A percentile compares a stretch with the other conserved stretches of the same genome.
Conservation (phyloP, 2,113 vertebrate genomes). For the Amblyornis subalaris region DNA sequence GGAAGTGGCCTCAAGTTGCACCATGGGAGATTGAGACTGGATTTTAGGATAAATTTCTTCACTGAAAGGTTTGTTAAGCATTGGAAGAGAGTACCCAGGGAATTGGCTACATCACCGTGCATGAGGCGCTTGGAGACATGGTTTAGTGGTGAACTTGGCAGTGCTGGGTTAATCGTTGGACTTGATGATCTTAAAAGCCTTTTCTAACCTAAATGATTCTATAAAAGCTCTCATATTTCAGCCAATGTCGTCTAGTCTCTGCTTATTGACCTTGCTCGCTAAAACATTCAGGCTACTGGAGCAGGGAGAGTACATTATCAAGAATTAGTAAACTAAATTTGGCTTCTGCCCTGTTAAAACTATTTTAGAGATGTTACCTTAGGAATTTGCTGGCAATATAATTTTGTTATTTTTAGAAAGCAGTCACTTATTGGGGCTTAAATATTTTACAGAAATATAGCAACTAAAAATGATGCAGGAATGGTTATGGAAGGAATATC, state of each 20-base stretch:
- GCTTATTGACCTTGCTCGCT: neutral
- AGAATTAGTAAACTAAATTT: neutral
- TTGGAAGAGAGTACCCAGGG: neutral
- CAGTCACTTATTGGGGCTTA: neutral
- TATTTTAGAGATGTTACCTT: neutral
- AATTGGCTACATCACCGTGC: neutral
- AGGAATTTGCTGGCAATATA: neutral
- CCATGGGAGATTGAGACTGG: neutral
- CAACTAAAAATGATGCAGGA: neutral
- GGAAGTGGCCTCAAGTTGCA: neutral
- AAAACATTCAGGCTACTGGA: neutral
- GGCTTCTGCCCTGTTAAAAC: neutral
- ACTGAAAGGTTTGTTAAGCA: neutral
- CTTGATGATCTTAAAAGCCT: neutral
- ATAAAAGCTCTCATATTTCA: neutral
- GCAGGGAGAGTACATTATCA: neutral
- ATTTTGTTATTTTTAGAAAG: neutral
- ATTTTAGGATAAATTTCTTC: neutral
- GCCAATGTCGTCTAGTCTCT: neutral
- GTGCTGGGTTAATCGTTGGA: neutral
- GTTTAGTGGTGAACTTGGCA: neutral
- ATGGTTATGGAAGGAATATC: neutral
- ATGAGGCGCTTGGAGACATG: neutral
- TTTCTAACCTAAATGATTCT: neutral
- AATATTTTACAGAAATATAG: neutral